A percentile compares a stretch with the other conserved stretches of the same genome.
Evolutionary conservation across 2,888 invertebrate species (phyloP).

Genomic region (Pharmacophagus antenor): DNA sequence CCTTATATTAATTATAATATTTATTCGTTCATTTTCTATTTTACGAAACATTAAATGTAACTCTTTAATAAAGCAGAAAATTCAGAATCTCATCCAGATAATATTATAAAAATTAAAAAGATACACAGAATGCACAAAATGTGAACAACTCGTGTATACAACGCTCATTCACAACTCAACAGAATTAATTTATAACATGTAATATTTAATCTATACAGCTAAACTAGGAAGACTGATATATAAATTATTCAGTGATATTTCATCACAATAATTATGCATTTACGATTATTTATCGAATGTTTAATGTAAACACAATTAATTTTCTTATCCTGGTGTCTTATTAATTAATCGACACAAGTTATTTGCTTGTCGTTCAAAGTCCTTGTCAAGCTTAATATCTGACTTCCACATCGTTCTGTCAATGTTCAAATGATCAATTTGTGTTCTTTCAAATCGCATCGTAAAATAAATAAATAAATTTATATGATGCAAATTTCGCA

Average conservation of each 20-base stretch:
- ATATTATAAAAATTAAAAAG: too few species aligned
- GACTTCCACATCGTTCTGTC: background rate
- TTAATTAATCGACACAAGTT: slow-evolving; percentile 10
- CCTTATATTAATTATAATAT: too few species aligned
- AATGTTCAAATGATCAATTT: background rate
- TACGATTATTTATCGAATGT: slow-evolving; percentile 1
- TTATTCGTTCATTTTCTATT: too few species aligned
- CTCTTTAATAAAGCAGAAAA: too few species aligned
- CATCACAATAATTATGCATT: too few species aligned
- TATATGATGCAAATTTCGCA: too few species aligned
- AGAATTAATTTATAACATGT: background rate
- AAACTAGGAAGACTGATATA: slow-evolving; percentile 7
- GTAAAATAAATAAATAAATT: too few species aligned
- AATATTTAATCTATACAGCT: background rate
- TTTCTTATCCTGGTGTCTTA: background rate
- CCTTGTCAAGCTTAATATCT: background rate
- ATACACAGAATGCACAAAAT: too few species aligned
- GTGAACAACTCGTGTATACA: too few species aligned
- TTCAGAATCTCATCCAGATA: too few species aligned
- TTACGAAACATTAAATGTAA: too few species aligned
- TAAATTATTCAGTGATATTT: slow-evolving; percentile 4
- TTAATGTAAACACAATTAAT: slow-evolving; percentile 10
- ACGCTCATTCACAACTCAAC: too few species aligned
- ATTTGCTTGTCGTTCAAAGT: background rate
- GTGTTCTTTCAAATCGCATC: background rate